Base-by-base conservation (phyloP, 2,888 invertebrate genomes). In the Cheilosia urbana region DNA sequence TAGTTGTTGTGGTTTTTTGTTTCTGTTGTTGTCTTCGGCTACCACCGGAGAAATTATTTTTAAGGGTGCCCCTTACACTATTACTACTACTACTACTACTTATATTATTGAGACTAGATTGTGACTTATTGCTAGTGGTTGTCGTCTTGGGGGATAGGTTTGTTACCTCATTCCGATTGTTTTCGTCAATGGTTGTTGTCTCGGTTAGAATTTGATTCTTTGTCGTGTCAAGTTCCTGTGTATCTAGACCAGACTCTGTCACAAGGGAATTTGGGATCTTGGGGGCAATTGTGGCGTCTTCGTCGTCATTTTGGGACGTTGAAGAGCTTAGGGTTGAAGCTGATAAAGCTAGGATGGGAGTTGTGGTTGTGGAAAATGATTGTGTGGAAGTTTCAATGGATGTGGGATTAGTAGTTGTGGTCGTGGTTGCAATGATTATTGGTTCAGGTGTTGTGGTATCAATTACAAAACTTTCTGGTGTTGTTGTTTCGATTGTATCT, bases 381-480 rank as follows among this genome's bases (percentile, higher is more conserved):
- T 80, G 66, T 24, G 88, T 87, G 65, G 87, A 72, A 45, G 73
- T 80, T 78, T 77, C 72, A 75, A 81, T 85, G 65, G 87, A 78
- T 65, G 83, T 87, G 80, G 89, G 77, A 87, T 87, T 88, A 87
- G 88, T 79, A 80, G 87, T 87, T 76, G 88, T 75, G 82, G 89
- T 87, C 87, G 87, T 69, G 83, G 88, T 85, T 73, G 89, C 88
- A 88, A 89, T 89, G 88, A 89, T 88, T 88, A 89, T 89, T 90
- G 90, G 90, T 90, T 90, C 90, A 88, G 90, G 88, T 88, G 89
- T 89, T 69, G 88, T 89, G 84, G 90, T 87, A 88, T 89, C 87
- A 75, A 78, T 88, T 85, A 87, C 76, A 76, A 84, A 77, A 88
- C 87, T 88, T 87, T 82, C 82, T 82, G 76, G 78, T 88, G 87